A percentile compares a stretch with the other conserved stretches of the same genome.
Evolutionary conservation across 1,140 invertebrate genomes (phyloP).

Genomic region (Cydia strobilella): DNA sequence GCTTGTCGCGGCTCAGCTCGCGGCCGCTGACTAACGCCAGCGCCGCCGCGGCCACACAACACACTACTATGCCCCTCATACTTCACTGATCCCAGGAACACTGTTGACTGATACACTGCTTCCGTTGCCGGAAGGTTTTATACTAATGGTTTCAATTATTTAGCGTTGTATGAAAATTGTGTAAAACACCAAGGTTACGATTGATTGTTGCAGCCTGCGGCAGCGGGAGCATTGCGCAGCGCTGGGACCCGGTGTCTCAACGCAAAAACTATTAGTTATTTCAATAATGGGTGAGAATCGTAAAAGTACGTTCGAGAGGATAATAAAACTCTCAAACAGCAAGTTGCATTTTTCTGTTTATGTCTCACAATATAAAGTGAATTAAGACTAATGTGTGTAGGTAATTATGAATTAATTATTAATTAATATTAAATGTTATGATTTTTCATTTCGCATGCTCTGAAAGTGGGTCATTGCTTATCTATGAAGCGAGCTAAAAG

Average conservation of each 20-base stretch:
- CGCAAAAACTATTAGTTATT: conserved; percentile 1
- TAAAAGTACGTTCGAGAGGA: not conserved
- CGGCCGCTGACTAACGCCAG: conserved; percentile 65
- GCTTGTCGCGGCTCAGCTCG: conserved; percentile 52
- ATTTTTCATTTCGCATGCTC: too few species aligned
- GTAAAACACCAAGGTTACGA: conserved; percentile 71
- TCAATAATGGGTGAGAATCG: not conserved
- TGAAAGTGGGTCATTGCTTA: too few species aligned
- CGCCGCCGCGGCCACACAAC: conserved; percentile 62
- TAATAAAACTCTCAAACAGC: not conserved
- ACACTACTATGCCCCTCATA: conserved; percentile 65
- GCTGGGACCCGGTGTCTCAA: conserved; percentile 51
- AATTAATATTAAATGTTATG: too few species aligned
- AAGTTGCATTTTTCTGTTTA: not conserved
- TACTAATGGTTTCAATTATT: conserved; percentile 62
- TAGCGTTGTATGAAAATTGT: conserved; percentile 65
- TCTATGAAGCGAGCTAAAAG: too few species aligned
- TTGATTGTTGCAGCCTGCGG: conserved; percentile 46
- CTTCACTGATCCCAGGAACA: conserved; percentile 50
- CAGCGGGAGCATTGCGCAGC: conserved; percentile 59
- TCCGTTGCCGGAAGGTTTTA: conserved; percentile 61
- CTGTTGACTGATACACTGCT: conserved; percentile 64
- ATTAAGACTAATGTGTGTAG: too few species aligned
- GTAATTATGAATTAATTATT: too few species aligned
- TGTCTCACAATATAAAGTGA: not conserved